Evolutionary conservation across 1,140 invertebrate genomes (phyloP).

Genomic region (Heliconius himera): DNA sequence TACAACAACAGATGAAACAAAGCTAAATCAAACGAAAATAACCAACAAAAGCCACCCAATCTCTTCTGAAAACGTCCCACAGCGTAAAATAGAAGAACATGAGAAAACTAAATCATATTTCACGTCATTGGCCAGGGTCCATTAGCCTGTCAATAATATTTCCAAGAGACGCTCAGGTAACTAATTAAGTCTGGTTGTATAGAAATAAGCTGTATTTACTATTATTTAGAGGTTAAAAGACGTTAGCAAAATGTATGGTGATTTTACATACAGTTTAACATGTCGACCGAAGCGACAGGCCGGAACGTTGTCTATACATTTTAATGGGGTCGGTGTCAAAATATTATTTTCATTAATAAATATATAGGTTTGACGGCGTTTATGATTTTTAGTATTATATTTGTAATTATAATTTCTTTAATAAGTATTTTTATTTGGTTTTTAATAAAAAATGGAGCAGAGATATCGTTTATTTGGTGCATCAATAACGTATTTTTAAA

Average conservation of each 20-base stretch:
- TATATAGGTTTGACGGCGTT: background rate
- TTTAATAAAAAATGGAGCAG: too few species aligned
- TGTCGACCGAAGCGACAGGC: conserved; percentile 22
- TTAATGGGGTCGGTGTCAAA: background rate
- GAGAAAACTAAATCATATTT: conserved; percentile 24
- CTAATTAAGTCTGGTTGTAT: conserved; percentile 21
- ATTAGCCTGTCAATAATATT: conserved; percentile 41
- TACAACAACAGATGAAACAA: background rate
- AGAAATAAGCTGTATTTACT: conserved; percentile 19
- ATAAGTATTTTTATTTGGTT: too few species aligned
- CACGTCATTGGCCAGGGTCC: conserved; percentile 22
- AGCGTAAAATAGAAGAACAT: background rate
- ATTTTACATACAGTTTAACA: conserved; percentile 20
- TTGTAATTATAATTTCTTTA: too few species aligned
- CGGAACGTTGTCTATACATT: background rate
- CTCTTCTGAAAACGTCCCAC: background rate
- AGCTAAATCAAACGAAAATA: background rate
- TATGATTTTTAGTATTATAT: too few species aligned
- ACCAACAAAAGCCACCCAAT: background rate
- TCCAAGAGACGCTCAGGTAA: conserved; percentile 19
- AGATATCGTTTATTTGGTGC: too few species aligned
- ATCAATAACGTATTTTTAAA: too few species aligned
- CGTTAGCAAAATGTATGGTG: background rate
- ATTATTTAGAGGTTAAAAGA: background rate
- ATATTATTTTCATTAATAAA: background rate